Percentiles rank a stretch among this genome's conserved stretches.
Evolutionary conservation across 2,888 invertebrate genomes (phyloP).

Genomic region (Hofmannophila pseudospretella): DNA sequence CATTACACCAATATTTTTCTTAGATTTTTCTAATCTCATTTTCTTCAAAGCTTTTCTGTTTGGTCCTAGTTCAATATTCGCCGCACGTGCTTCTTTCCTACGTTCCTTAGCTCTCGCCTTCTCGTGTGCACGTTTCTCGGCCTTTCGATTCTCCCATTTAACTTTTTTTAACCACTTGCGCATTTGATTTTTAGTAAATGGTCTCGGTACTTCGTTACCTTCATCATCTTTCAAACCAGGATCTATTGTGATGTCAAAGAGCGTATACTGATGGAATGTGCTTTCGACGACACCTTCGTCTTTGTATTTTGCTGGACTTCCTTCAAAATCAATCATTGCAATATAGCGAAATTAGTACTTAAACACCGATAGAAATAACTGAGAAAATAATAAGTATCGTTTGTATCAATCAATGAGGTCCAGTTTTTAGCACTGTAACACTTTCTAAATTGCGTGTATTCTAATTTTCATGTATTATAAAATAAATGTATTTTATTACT

Average conservation of each 20-base stretch:
- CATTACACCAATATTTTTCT: conserved; percentile 83
- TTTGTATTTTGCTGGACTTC: conserved; percentile 11
- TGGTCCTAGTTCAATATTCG: conserved; percentile 85
- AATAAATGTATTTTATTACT: too few relatives aligned
- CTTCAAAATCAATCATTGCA: conserved; percentile 22
- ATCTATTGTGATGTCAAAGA: conserved; percentile 60
- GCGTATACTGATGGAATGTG: conserved; percentile 47
- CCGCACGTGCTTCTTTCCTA: conserved; percentile 81
- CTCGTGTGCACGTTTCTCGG: conserved; percentile 84
- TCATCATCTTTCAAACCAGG: conserved; percentile 67
- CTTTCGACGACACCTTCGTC: conserved; percentile 19
- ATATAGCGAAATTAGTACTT: neutral
- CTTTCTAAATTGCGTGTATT: too few relatives aligned
- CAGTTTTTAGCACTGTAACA: too few relatives aligned
- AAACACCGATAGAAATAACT: too few relatives aligned
- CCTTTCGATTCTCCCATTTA: conserved; percentile 84
- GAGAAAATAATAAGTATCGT: too few relatives aligned
- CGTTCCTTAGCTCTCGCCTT: conserved; percentile 84
- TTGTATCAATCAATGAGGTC: too few relatives aligned
- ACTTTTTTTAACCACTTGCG: conserved; percentile 83
- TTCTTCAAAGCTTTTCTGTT: conserved; percentile 88
- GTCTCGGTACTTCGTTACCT: conserved; percentile 62
- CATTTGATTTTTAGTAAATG: conserved; percentile 80
- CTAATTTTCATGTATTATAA: too few relatives aligned
- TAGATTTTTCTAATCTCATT: conserved; percentile 82